Conservation (phyloP, 2,113 vertebrate species). For the Nycticebus coucang region DNA sequence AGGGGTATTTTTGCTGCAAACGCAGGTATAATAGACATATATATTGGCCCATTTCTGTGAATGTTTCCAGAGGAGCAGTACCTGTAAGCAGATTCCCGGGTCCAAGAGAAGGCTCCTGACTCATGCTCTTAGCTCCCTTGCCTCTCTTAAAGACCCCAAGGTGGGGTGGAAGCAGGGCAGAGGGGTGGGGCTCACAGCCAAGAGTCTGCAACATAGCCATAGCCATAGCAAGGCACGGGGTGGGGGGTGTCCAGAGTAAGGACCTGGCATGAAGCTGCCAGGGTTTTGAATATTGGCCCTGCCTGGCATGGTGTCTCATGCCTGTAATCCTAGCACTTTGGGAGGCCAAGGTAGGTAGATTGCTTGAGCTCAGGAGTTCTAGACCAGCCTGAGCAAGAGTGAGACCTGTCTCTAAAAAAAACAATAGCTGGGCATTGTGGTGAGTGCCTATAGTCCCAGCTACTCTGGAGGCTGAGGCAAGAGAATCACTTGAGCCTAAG, state of each 20-base stretch:
- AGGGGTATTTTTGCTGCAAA: neutral
- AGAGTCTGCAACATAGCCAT: neutral
- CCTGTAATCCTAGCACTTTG: too few relatives aligned
- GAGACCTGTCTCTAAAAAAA: too few relatives aligned
- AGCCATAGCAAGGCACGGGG: neutral
- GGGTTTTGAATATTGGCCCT: neutral
- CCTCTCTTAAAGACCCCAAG: neutral
- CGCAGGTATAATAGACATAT: neutral
- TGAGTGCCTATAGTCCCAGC: too few relatives aligned
- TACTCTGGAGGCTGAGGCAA: too few relatives aligned
- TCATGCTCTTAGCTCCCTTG: neutral
- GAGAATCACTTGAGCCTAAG: too few relatives aligned
- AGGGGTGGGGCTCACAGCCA: neutral
- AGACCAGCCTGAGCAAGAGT: too few relatives aligned
- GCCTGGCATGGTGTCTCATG: too few relatives aligned
- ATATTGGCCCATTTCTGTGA: neutral
- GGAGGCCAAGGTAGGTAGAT: too few relatives aligned
- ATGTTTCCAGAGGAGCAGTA: neutral
- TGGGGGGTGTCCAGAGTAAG: neutral
- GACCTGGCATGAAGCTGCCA: neutral
- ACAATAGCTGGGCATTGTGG: too few relatives aligned
- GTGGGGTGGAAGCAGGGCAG: neutral
- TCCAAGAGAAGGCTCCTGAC: neutral
- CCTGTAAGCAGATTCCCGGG: neutral
- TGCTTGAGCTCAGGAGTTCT: too few relatives aligned